These are phyloP conservation scores for Pseudorhombus dupliciocellatus DNA, from an alignment of 2,113 vertebrate genomes.

Conservation along the genomic window DNA sequence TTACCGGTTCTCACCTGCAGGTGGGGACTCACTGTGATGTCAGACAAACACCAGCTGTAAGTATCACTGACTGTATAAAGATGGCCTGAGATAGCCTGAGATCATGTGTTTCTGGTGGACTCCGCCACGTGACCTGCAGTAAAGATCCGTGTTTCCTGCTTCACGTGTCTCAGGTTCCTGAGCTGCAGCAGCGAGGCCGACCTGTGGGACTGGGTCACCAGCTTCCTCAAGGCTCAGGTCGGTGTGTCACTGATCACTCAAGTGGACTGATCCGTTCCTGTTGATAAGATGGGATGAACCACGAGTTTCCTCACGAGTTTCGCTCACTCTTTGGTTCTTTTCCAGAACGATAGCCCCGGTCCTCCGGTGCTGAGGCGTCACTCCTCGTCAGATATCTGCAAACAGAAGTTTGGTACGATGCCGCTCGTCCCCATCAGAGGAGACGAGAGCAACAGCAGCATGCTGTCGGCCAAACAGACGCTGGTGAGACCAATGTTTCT, in stretches of 20 bases:
- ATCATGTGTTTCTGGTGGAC: neutral
- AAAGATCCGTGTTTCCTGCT: neutral
- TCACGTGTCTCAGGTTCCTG: conserved; percentile 81
- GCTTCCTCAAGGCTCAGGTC: conserved; percentile 96
- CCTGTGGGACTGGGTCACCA: conserved; percentile 96
- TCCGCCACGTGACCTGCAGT: neutral
- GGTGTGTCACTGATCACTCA: neutral
- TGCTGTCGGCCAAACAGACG: conserved; percentile 96
- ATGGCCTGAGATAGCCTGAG: too few species aligned
- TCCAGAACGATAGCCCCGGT: conserved; percentile 84
- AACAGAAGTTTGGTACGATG: conserved; percentile 98
- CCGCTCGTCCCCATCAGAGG: conserved; percentile 92
- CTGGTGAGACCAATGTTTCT: conserved; percentile 79
- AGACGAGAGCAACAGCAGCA: conserved; percentile 88
- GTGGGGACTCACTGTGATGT: conserved; percentile 91
- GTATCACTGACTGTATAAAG: conserved; percentile 44
- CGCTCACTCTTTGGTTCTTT: neutral
- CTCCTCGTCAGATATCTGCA: conserved; percentile 91
- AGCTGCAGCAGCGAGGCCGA: conserved; percentile 87
- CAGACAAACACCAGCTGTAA: conserved; percentile 96
- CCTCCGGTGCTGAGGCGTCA: conserved; percentile 87
- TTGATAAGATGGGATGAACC: neutral
- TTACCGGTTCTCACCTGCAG: conserved; percentile 70
- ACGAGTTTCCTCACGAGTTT: neutral
- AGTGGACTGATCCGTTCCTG: neutral